Conservation (phyloP, 37 sponge, comb jelly and placozoan genomes). For the Sycon ciliatum region DNA sequence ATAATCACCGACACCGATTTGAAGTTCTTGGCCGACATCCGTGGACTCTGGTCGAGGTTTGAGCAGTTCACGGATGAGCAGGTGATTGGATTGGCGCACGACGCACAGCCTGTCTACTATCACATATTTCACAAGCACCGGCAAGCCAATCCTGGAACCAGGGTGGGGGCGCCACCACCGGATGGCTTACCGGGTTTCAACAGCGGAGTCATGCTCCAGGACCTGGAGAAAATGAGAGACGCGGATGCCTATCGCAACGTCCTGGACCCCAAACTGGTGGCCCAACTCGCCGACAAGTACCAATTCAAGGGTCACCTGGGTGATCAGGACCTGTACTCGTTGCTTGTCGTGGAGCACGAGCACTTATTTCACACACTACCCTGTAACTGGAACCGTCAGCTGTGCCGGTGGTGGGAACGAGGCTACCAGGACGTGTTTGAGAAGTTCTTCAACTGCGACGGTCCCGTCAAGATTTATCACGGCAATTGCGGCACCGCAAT, state of each 20-base stretch:
- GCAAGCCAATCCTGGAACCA: not conserved
- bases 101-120: slow-evolving; percentile 17
- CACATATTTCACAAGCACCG: slow-evolving; percentile 17
- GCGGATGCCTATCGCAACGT: not conserved
- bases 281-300: not conserved
- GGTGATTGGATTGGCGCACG: slow-evolving; percentile 14
- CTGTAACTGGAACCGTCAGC: slow-evolving; percentile 24
- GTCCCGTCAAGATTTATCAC: slow-evolving; percentile 12
- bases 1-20: not conserved
- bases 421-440: slow-evolving; percentile 22
- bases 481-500: slow-evolving; percentile 19
- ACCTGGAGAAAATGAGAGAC: slow-evolving; percentile 10
- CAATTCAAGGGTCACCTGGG: slow-evolving; percentile 19
- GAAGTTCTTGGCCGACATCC: not conserved
- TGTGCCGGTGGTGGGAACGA: slow-evolving; percentile 21
- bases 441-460: not conserved
- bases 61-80: not conserved
- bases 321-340: slow-evolving; percentile 21
- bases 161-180: slow-evolving; percentile 22
- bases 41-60: not conserved
- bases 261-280: not conserved
- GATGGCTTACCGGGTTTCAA: slow-evolving; percentile 19
- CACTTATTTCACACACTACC: slow-evolving; percentile 9
- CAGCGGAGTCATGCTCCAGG: slow-evolving; percentile 10
- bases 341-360: not conserved